Evolutionary conservation across 2,113 vertebrate genomes (phyloP).

Genomic region (rat (Rattus norvegicus)): GRCr8 NC_086022.1:37144501-37145000

Average conservation of each 20-base stretch:
- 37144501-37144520: neutral
- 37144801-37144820: neutral
- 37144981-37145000: neutral
- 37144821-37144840: neutral
- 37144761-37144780: neutral
- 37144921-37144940: neutral
- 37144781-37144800: neutral
- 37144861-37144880: neutral
- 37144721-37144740: neutral
- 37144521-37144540: neutral
- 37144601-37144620: no score
- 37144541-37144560: neutral
- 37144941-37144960: neutral
- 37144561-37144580: neutral
- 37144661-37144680: no score
- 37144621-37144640: no score
- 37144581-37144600: neutral
- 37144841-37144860: neutral
- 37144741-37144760: neutral
- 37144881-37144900: neutral
- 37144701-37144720: neutral
- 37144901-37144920: no score
- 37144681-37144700: no score
- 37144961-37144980: neutral
- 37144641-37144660: no score